Evolutionary conservation across 1,140 invertebrate genomes (phyloP), one percentile per base, ranked within the genome.

Genomic region (Drosophila persimilis): DNA sequence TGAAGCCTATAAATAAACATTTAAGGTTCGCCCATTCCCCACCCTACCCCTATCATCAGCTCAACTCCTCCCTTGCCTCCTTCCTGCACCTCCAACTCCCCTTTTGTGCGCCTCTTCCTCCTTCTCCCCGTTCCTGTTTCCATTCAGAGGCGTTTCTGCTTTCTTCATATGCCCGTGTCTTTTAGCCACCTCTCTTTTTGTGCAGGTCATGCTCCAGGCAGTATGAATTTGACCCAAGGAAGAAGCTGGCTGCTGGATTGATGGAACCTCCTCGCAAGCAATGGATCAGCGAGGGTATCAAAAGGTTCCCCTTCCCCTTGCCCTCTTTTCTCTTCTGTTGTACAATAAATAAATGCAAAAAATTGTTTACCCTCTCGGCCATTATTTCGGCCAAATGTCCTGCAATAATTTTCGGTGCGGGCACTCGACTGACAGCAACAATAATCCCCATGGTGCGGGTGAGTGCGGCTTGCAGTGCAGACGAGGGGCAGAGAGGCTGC

Each of bases 341-440:
- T 66, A 72, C 59, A 73, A 74, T 75, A 81, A 84, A 77, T 74
- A 83, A 81, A 74, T 53, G 64, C 56, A 71, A 75, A 65, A 72
- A 41, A 72, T 44, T 52, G 51, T 71, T 77, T 55, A 73, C 74
- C 79, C 80, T 71, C 77, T 39, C 69, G 72, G 63, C 76, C 75
- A 51, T 84, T 39, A 39, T 39, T 39, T 83, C 65, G 64, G 72
- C 62, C 51, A 80, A 84, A 86, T 86, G 81, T 85, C 80, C 75
- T 89, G 77, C 74, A 83, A 81, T 86, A 81, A 86, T 80, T 80
- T 86, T 55, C 58, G 24, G 24, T 0, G 5, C 4, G 24, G 52
- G 75, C 50, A 77, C 60, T 62, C 81, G 62, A 48, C 77, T 80
- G 81, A 77, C 80, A 77, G 62, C 48, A 46, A 39, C 59, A 13